Percentiles rank a stretch among this genome's conserved stretches.
phyloP scores from a whole-genome alignment of 2,113 vertebrate species.

The Herpetotheres cachinnans region DNA sequence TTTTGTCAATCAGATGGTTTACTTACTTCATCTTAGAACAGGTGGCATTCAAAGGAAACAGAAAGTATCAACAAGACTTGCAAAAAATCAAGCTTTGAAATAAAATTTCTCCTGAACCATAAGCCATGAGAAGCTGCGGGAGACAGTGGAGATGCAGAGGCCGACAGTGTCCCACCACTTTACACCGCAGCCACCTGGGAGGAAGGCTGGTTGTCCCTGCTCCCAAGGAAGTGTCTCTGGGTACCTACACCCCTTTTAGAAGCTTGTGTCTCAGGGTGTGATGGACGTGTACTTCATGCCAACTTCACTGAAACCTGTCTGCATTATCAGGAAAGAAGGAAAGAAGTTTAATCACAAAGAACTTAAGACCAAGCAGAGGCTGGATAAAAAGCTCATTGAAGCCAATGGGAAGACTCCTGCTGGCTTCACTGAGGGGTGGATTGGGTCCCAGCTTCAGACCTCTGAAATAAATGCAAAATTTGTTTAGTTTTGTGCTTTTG shows the following conservation, averaged over 20 bases:
- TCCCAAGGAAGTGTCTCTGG: background rate
- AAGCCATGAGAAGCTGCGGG: background rate
- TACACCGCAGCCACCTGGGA: background rate
- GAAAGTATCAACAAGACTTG: background rate
- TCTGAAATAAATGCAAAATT: constrained; percentile 17
- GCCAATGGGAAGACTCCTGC: background rate
- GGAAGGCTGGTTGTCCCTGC: background rate
- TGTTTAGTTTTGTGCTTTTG: constrained; percentile 43
- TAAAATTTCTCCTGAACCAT: background rate
- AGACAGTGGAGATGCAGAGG: background rate
- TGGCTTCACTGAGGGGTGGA: background rate
- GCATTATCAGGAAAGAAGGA: background rate
- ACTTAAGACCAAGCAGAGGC: background rate
- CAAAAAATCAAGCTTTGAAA: background rate
- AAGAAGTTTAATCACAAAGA: background rate
- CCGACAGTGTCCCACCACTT: background rate
- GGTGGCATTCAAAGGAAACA: background rate
- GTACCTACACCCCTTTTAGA: background rate
- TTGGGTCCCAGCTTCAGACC: background rate
- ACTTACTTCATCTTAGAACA: background rate
- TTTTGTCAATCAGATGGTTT: background rate
- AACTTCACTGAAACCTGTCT: background rate
- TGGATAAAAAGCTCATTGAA: constrained; percentile 30
- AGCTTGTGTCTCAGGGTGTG: background rate
- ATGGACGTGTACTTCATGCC: background rate